Evolutionary conservation across 2,113 vertebrate genomes (phyloP), one percentile per base, ranked within the genome.

Genomic region (Calidris pugnax): DNA sequence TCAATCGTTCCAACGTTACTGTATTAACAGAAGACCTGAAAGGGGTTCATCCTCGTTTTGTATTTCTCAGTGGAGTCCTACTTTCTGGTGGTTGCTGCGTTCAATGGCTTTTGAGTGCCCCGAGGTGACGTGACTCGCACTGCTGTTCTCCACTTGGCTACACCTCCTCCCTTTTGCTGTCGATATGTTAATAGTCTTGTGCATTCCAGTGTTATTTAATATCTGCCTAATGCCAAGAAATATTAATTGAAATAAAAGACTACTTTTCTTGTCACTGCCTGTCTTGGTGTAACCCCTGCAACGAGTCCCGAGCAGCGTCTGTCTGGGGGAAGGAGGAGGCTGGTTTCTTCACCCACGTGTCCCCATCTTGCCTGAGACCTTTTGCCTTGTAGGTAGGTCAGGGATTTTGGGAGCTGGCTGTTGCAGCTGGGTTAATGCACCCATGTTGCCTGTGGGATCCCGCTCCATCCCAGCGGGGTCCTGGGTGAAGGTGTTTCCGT

Each of bases 201-300:
- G 80, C 96, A 95, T 95, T 96, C 94, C 97, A 97, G 97, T 97
- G 90, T 97, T 96, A 95, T 93, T 94, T 97, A 89, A 80, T 94
- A 93, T 97, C 97, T 97, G 95, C 96, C 97, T 94, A 76, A 92
- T 94, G 97, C 97, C 97, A 96, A 95, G 97, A 98, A 92, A 90
- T 93, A 86, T 59, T 87, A 50, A 67, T 97, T 97, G 96, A 96
- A 97, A 97, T 96, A 95, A 96, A 96, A 94, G 90, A 86, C 78
- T 97, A 94, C 89, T 95, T 95, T 97, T 97, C 95, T 94, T 89
- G 97, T 97, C 96, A 59, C 80, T 80, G 19, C 35, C 60, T 88
- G 85, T 92, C 47, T 48, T 79, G 60, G 55, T 93, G 71, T 93
- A 37, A 87, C 81, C 68, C 50, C 23, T 35, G 33, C 59, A 90